Base-by-base conservation (phyloP, 2,888 invertebrate genomes). In the Hyalella azteca region DNA sequence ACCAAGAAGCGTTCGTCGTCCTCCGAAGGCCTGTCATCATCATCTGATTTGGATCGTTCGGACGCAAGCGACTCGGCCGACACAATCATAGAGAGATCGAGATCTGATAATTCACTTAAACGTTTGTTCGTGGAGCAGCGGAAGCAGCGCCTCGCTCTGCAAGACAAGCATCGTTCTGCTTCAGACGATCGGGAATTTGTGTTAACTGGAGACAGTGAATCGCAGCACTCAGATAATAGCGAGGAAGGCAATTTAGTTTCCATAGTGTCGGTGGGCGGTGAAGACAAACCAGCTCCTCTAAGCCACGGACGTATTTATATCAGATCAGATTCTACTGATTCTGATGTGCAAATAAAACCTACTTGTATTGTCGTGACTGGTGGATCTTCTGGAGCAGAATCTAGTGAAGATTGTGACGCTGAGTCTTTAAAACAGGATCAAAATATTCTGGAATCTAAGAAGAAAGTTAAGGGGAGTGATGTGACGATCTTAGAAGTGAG, bases 311-410 rank as follows among this genome's bases (percentile, higher is more conserved):
- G 82, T 36, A 84, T 84, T 39, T 84, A 84, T 77, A 84, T 84
- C 73, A 78, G 84, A 73, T 84, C 84, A 19, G 84, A 84, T 73
- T 84, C 82, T 26, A 84, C 84, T 0, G 84, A 84, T 49, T 84
- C 82, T 13, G 84, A 84, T 73, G 84, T 84, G 13, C 84, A 82
- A 50, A 84, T 84, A 54, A 84, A 84, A 77, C 84, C 84, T n/a
- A 84, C 84, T 39, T 84, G 84, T 48, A 84, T 84, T 19, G 84
- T 84, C 2, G 84, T 84, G 45, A 84, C 81, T 3, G 84, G 84
- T 13, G 82, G 82, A 36, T 84, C 82, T 9, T 84, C 84, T 19
- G 82, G 84, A 26, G 81, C 79, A 4, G 84, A 84, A 49, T 84
- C 84, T 15, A 82, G 82, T 13, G 84, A 84, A n/a, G 84, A 84